Evolutionary conservation across 2,888 invertebrate genomes (phyloP).

Genomic region (Cephonodes hylas): DNA sequence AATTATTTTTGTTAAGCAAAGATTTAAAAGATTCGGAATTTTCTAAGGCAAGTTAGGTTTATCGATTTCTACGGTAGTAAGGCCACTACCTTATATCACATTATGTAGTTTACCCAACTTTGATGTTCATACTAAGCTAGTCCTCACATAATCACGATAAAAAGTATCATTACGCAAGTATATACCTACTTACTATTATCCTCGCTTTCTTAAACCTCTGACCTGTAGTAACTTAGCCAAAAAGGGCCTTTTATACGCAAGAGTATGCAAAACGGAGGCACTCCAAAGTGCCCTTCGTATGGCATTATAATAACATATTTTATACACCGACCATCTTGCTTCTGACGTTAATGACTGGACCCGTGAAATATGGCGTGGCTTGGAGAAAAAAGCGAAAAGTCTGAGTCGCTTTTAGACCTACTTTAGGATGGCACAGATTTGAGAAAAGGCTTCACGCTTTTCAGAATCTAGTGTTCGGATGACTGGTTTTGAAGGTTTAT

Average conservation of each 20-base stretch:
- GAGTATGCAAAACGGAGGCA: slow-evolving; percentile 22
- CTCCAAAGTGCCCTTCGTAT: slow-evolving; percentile 42
- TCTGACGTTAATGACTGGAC: slow-evolving; percentile 60
- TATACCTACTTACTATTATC: neutral
- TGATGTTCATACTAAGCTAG: no score
- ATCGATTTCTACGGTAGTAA: no score
- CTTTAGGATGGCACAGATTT: slow-evolving; percentile 18
- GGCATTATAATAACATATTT: slow-evolving; percentile 63
- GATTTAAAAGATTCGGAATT: no score
- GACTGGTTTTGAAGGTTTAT: no score
- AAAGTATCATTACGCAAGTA: no score
- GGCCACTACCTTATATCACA: no score
- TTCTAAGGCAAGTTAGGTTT: no score
- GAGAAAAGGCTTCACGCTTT: neutral
- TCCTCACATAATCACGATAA: no score
- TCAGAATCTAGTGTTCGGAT: no score
- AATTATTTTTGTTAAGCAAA: no score
- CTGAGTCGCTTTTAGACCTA: slow-evolving; percentile 12
- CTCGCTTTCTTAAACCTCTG: slow-evolving; percentile 1
- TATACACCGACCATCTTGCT: slow-evolving; percentile 55
- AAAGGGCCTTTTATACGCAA: neutral
- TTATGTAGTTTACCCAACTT: no score
- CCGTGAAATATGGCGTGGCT: slow-evolving; percentile 46
- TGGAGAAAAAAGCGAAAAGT: slow-evolving; percentile 22
- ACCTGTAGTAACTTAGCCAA: neutral